These are phyloP conservation scores for Hemithea aestivaria DNA, from an alignment of 2,888 invertebrate species.

Conservation along the genomic window DNA sequence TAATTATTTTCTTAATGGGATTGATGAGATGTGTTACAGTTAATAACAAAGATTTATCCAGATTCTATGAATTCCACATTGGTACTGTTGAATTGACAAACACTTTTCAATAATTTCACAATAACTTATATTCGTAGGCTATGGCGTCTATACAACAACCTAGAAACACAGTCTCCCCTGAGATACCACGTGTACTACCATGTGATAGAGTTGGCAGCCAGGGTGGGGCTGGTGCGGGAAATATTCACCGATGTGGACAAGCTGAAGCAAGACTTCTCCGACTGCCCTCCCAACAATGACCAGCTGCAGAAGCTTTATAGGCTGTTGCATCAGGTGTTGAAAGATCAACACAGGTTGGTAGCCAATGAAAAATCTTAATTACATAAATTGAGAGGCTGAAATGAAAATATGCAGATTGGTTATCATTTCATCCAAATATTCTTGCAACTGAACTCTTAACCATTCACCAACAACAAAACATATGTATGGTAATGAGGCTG, in stretches of 20 bases:
- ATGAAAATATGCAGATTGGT: no score
- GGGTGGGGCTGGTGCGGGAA: slow-evolving; percentile 90
- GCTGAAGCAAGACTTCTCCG: slow-evolving; percentile 87
- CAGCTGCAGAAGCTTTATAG: slow-evolving; percentile 95
- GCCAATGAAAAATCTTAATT: no score
- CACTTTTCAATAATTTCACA: not conserved
- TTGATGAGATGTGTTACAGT: no score
- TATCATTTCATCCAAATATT: no score
- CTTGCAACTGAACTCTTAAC: no score
- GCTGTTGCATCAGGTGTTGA: slow-evolving; percentile 91
- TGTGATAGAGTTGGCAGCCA: slow-evolving; percentile 92
- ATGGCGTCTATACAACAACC: slow-evolving; percentile 94
- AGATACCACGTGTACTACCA: slow-evolving; percentile 96
- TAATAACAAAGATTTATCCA: no score
- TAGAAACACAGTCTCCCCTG: slow-evolving; percentile 90
- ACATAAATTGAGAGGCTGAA: no score
- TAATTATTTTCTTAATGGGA: no score
- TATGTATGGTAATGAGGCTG: no score
- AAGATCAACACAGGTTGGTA: slow-evolving; percentile 89
- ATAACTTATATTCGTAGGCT: slow-evolving; percentile 78
- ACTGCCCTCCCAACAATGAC: slow-evolving; percentile 90
- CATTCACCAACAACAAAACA: no score
- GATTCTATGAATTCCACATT: no score
- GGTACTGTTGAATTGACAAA: no score
- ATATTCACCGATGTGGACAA: slow-evolving; percentile 92